Evolutionary conservation across 2,888 invertebrate genomes (phyloP).

Genomic region (Athrips mouffetella): DNA sequence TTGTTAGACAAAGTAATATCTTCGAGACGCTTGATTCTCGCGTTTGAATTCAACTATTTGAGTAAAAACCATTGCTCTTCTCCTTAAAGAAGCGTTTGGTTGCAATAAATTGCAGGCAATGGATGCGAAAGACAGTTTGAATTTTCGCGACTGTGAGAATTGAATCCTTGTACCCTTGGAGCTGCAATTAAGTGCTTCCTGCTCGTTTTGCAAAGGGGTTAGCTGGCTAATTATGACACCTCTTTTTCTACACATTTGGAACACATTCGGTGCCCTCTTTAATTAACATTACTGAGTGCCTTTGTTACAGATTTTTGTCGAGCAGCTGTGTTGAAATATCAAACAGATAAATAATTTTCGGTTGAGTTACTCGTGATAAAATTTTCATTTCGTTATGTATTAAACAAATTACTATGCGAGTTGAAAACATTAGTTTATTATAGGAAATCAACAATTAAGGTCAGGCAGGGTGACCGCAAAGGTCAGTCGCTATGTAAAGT

Average conservation of each 20-base stretch:
- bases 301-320: conserved; percentile 11
- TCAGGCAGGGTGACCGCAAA: too few species aligned
- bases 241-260: conserved; percentile 33
- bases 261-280: conserved; percentile 14
- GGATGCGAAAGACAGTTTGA: neutral
- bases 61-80: too few species aligned
- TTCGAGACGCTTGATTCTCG: neutral
- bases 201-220: conserved; percentile 42
- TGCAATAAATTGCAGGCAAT: too few species aligned
- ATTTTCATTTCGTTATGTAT: too few species aligned
- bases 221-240: conserved; percentile 50
- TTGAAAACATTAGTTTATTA: too few species aligned
- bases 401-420: too few species aligned
- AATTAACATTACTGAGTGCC: conserved; percentile 14
- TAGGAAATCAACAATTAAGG: too few species aligned
- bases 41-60: neutral
- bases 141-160: conserved; percentile 8
- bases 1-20: too few species aligned
- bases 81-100: too few species aligned
- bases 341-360: neutral
- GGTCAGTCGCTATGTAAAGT: too few species aligned
- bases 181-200: conserved; percentile 53
- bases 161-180: conserved; percentile 27
- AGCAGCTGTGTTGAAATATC: neutral
- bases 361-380: too few species aligned